phyloP scores from a whole-genome alignment of 2,113 vertebrate genomes.

The Phylloscopus whistleri region DNA sequence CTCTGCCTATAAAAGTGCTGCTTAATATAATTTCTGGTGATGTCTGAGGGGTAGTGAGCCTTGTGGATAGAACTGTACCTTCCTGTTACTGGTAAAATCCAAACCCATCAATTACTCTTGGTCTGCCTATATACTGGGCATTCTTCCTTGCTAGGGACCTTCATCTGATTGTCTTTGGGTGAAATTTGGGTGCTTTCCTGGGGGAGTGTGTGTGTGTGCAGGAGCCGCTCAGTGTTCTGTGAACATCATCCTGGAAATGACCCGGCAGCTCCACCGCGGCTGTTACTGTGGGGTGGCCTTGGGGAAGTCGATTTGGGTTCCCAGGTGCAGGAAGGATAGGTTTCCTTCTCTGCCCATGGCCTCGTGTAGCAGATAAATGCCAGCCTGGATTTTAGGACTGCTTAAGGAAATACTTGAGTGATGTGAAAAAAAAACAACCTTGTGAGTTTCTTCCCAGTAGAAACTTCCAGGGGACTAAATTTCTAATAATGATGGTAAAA shows the following conservation, averaged over 20 bases:
- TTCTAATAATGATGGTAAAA: slow-evolving; percentile 35
- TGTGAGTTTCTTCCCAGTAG: not conserved
- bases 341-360: not conserved
- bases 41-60: not conserved
- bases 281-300: fast-evolving
- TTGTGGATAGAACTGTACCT: no score
- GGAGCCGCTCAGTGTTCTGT: fast-evolving
- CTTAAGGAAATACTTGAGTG: not conserved
- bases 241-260: fast-evolving
- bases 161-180: not conserved
- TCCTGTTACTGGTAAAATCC: not conserved
- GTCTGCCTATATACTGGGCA: fast-evolving
- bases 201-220: not conserved
- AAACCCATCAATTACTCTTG: not conserved
- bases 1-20: not conserved
- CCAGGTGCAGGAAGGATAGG: not conserved
- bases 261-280: fast-evolving
- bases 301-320: not conserved
- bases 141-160: not conserved
- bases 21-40: not conserved
- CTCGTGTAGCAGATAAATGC: not conserved
- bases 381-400: slow-evolving; percentile 29
- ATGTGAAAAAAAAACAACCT: not conserved
- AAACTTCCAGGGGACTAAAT: slow-evolving; percentile 3
- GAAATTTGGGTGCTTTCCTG: fast-evolving